Conservation (phyloP, 1,140 invertebrate genomes). For the Tachypleus tridentatus region DNA sequence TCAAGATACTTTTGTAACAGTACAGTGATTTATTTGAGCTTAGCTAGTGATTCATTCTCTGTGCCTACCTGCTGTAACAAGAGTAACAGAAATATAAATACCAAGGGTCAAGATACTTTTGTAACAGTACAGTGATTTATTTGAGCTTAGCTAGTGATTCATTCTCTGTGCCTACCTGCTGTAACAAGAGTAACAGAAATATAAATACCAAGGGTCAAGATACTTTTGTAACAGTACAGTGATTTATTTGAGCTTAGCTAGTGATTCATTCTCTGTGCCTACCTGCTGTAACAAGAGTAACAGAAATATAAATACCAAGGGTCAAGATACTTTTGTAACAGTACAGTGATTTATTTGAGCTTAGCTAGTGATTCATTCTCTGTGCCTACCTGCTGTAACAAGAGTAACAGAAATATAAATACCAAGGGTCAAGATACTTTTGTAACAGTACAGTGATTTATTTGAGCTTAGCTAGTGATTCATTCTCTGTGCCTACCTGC, state of each 20-base stretch:
- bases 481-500: conserved; percentile 78
- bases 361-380: conserved; percentile 84
- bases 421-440: no score
- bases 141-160: conserved; percentile 87
- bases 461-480: conserved; percentile 86
- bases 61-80: conserved; percentile 65
- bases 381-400: conserved; percentile 65
- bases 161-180: conserved; percentile 78
- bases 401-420: no score
- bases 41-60: conserved; percentile 79
- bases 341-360: conserved; percentile 45
- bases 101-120: no score
- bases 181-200: conserved; percentile 13
- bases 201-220: no score
- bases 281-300: conserved; percentile 55
- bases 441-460: no score
- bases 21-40: conserved; percentile 52
- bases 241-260: conserved; percentile 89
- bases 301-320: no score
- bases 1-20: no score
- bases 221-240: no score
- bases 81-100: no score
- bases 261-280: conserved; percentile 71
- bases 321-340: no score
- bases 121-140: no score